Evolutionary conservation across 2,113 vertebrate genomes (phyloP).

Genomic region (Pogona vitticeps): DNA sequence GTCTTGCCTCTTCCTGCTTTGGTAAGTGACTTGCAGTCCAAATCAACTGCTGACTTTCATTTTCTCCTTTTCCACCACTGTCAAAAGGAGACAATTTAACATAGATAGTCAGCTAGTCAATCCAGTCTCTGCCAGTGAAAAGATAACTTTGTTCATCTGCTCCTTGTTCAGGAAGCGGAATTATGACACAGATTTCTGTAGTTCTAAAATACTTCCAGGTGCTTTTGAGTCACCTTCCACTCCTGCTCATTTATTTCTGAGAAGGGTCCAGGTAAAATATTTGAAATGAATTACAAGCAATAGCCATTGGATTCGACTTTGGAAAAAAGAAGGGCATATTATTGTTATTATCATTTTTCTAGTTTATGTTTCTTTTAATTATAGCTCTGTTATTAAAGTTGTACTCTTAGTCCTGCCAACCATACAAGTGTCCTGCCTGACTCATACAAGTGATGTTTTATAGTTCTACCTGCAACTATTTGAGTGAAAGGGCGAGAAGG

Average conservation of each 20-base stretch:
- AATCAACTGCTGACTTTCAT: neutral
- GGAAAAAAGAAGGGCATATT: slow-evolving; percentile 61
- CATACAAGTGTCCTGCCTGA: slow-evolving; percentile 69
- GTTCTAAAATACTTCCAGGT: slow-evolving; percentile 50
- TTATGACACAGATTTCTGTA: neutral
- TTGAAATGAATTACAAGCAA: slow-evolving; percentile 75
- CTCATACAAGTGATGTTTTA: slow-evolving; percentile 74
- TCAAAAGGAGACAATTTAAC: neutral
- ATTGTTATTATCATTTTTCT: slow-evolving; percentile 39
- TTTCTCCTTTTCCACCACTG: neutral
- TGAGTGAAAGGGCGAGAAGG: slow-evolving; percentile 36
- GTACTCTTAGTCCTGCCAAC: slow-evolving; percentile 64
- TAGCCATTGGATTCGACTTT: slow-evolving; percentile 69
- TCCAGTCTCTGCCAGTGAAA: neutral
- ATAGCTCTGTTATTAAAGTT: slow-evolving; percentile 70
- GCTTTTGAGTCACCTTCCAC: slow-evolving; percentile 52
- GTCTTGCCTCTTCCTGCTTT: neutral
- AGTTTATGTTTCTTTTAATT: slow-evolving; percentile 77
- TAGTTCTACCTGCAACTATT: slow-evolving; percentile 71
- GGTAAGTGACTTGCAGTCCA: neutral
- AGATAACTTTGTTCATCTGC: neutral
- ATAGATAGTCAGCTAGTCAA: neutral
- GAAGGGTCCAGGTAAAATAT: slow-evolving; percentile 78
- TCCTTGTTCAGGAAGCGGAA: neutral
- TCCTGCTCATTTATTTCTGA: slow-evolving; percentile 65